Evolutionary conservation across 2,113 vertebrate species (phyloP), one percentile per base, ranked within the genome.

Genomic region (Trogon surrucura): DNA sequence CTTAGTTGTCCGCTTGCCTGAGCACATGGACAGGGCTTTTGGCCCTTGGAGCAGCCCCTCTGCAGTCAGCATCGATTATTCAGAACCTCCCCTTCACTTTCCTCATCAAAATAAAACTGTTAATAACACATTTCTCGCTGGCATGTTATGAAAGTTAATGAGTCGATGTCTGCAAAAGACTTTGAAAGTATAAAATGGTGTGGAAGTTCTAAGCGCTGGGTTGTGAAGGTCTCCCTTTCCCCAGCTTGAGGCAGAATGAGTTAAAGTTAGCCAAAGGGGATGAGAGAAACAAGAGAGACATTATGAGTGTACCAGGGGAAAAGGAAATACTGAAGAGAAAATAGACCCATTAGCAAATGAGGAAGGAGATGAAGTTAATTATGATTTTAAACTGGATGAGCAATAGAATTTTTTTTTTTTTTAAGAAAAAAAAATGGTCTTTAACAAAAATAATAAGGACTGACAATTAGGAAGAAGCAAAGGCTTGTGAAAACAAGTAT

Each of bases 321-420:
- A 93, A 97, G 89, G 95, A 95, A 97, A 97, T 87, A 78, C 71
- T 34, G 56, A 79, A 92, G 91, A 97, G 71, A 93, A 97, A 97
- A 97, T 53, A 97, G 96, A 96, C 84, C 95, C 93, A 94, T 97
- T 97, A 97, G 95, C 95, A 97, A 97, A 98, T 86, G 94, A 95
- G 92, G 94, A 97, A 95, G 96, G 96, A 97, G 97, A 97, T 97
- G 95, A 98, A 97, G 95, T 97, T 98, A 98, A 97, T 97, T 97
- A 96, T 95, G 93, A 95, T 97, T 97, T 97, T 96, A 88, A 98
- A 98, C 97, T 95, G 89, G 88, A 90, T 95, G 96, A 98, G 96
- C 90, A 74, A 96, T 93, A 97, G 80, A 97, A 92, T 27, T 14
- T 36, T 71, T 95, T 14, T 36, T 71, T 95, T 93, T 88, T 92